Evolutionary conservation across 2,797 vertebrate genomes (phyloP), one percentile per base, ranked within the genome.

Genomic region (Erethizon dorsatum): DNA sequence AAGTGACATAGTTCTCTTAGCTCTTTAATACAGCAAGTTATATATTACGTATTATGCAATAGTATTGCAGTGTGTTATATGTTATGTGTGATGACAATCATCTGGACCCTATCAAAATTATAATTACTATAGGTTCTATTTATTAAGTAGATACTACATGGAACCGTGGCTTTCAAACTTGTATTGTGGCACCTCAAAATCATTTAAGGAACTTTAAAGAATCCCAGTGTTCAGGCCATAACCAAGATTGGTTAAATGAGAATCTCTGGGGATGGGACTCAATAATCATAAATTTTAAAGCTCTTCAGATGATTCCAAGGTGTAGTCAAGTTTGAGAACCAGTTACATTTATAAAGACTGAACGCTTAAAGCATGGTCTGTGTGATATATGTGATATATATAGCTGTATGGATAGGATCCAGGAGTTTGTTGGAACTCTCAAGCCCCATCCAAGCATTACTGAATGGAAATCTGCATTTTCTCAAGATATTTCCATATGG

Each of bases 401-500:
- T n/a, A n/a, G 56, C 10, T 22, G 15, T 54, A 1, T 10, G 14
- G 26, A 26, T 15, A 1, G 83, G 13, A 56, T 17, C 3, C 26
- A 63, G 67, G 13, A 59, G 15, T 54, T 63, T 67, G 45, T n/a
- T 41, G 77, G 50, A 41, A 82, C 18, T 33, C 61, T 87, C 0
- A 0, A 61, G 41, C 11, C 3, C 63, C 14, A 24, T n/a, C 59
- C n/a, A 15, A 80, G 45, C 65, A 37, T 94, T 71, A 45, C 73
- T 50, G 52, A 86, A 82, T 86, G 37, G 61, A 37, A 95, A 50
- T 84, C 65, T 96, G 24, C 31, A n/a, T 91, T 94, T 96, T 91
- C 52, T 88, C 65, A 93, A 67, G 75, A 71, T 96, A 13, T 73
- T 94, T 80, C 80, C 20, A n/a, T 41, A n/a, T 45, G 87, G 22